Evolutionary conservation across 2,113 vertebrate species (phyloP).

Genomic region (Rhinolophus ferrumequinum): DNA sequence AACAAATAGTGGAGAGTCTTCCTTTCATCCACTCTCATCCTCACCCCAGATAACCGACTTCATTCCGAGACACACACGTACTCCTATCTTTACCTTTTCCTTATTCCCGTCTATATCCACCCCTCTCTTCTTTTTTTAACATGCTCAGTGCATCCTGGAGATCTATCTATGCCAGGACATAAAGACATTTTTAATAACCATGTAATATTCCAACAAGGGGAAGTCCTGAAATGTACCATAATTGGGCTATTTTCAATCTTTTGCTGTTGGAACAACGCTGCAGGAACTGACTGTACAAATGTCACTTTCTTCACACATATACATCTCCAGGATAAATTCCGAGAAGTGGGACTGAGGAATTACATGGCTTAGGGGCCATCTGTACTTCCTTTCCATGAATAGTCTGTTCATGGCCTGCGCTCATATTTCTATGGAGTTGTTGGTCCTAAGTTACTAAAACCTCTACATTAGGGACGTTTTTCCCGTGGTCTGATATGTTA

Average conservation of each 20-base stretch:
- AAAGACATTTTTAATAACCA: not conserved
- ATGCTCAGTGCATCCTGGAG: not conserved
- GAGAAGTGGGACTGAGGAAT: not conserved
- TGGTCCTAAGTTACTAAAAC: not conserved
- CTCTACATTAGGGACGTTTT: not conserved
- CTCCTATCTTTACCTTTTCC: not conserved
- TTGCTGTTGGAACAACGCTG: not conserved
- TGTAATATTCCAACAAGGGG: not conserved
- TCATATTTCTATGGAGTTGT: not conserved
- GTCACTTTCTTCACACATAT: not conserved
- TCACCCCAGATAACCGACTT: not conserved
- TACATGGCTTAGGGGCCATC: not conserved
- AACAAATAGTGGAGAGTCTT: not conserved
- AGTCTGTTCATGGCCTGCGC: not conserved
- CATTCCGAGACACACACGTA: not conserved
- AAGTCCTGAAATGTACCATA: not conserved
- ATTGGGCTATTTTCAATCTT: not conserved
- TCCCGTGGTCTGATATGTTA: not conserved
- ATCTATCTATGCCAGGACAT: not conserved
- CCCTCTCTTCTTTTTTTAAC: not conserved
- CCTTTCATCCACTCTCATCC: not conserved
- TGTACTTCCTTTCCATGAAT: not conserved
- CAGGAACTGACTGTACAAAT: not conserved
- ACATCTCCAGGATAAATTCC: not conserved
- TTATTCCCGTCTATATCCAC: not conserved